These are phyloP conservation scores for Drepana arcuata DNA, from an alignment of 1,140 invertebrate species.

Conservation along the genomic window DNA sequence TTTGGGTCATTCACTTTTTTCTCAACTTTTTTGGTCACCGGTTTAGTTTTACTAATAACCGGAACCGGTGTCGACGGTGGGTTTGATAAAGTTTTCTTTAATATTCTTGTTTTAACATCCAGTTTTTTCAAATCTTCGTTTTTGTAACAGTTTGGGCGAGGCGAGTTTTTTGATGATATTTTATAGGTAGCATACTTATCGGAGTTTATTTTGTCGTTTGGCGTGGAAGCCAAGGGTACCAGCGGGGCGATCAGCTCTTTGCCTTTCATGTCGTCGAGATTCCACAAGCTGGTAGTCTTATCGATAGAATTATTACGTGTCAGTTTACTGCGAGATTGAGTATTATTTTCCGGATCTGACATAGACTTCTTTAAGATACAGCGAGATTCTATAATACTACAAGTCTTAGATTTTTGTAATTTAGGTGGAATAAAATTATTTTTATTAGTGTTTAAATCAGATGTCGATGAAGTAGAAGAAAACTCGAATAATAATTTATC, in stretches of 20 bases:
- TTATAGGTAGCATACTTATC: conserved; percentile 70
- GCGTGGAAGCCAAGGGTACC: conserved; percentile 37
- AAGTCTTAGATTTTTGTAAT: conserved; percentile 75
- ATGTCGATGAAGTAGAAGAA: conserved; percentile 33
- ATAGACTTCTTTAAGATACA: conserved; percentile 74
- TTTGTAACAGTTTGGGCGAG: conserved; percentile 45
- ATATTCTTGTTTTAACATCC: conserved; percentile 69
- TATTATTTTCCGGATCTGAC: conserved; percentile 46
- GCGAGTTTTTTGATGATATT: conserved; percentile 53
- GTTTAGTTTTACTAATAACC: conserved; percentile 50
- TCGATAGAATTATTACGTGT: conserved; percentile 61
- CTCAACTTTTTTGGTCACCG: conserved; percentile 48
- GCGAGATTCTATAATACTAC: conserved; percentile 75
- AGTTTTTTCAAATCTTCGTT: conserved; percentile 61
- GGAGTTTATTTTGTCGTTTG: conserved; percentile 52
- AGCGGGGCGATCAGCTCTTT: conserved; percentile 58
- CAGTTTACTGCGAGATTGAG: conserved; percentile 39
- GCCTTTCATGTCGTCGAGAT: conserved; percentile 69
- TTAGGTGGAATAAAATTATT: conserved; percentile 61
- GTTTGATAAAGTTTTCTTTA: conserved; percentile 69
- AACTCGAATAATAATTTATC: conserved; percentile 76
- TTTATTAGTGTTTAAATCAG: conserved; percentile 27
- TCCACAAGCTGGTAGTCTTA: conserved; percentile 71
- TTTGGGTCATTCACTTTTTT: conserved; percentile 55
- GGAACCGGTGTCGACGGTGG: conserved; percentile 61